Percentiles rank a stretch among this genome's conserved stretches.
Evolutionary conservation across 2,113 vertebrate genomes (phyloP).

Genomic region (Thamnophis sirtalis): DNA sequence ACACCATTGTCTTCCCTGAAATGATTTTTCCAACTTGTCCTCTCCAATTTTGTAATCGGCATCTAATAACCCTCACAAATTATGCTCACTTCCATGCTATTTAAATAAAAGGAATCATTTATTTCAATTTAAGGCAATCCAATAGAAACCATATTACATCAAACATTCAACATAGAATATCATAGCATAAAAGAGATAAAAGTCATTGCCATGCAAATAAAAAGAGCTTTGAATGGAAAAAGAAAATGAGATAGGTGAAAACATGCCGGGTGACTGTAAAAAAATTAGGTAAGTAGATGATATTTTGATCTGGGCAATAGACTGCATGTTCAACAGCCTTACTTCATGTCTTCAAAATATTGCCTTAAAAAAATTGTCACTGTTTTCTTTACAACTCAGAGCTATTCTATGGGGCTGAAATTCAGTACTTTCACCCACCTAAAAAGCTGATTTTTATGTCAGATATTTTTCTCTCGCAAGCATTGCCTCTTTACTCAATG

Average conservation of each 20-base stretch:
- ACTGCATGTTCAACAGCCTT: not conserved
- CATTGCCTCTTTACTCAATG: not conserved
- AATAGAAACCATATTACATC: slow-evolving; percentile 55
- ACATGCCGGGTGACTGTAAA: not conserved
- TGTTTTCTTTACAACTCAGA: not conserved
- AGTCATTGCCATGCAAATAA: slow-evolving; percentile 54
- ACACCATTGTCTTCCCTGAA: not conserved
- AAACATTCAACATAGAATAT: slow-evolving; percentile 49
- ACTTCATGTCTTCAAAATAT: not conserved
- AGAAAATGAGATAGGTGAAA: not conserved
- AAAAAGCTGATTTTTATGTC: not conserved
- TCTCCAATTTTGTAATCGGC: not conserved
- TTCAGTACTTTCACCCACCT: not conserved
- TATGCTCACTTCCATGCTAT: not conserved
- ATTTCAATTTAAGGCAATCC: slow-evolving; percentile 66
- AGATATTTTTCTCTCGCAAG: not conserved
- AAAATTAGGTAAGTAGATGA: not conserved
- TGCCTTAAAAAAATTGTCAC: not conserved
- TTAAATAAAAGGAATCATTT: slow-evolving; percentile 61
- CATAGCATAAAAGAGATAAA: slow-evolving; percentile 27
- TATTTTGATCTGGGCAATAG: not conserved
- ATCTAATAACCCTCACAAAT: not conserved
- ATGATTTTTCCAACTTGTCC: not conserved
- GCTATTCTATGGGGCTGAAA: not conserved
- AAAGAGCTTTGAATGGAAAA: not conserved